Evolutionary conservation across 2,888 invertebrate genomes (phyloP).

Genomic region (Liposcelis brunnea): DNA sequence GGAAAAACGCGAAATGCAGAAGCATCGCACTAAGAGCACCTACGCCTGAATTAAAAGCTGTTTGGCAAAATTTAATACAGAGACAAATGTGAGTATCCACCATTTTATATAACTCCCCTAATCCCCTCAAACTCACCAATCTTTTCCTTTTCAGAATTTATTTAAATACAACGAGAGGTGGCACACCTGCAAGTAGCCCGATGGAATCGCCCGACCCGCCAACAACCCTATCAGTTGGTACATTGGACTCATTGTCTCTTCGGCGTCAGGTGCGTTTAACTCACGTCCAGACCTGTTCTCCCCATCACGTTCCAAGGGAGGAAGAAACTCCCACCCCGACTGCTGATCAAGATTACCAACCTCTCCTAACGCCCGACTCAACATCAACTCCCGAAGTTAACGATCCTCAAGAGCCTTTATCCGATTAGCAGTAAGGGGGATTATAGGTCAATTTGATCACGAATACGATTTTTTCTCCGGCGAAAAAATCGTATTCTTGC

Average conservation of each 20-base stretch:
- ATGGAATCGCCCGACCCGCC: slow-evolving; percentile 58
- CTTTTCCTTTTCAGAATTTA: slow-evolving; percentile 42
- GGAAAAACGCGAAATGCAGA: slow-evolving; percentile 44
- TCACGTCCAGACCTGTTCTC: slow-evolving; percentile 20
- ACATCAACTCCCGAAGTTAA: slow-evolving; percentile 4
- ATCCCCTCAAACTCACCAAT: background rate
- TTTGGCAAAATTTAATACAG: slow-evolving; percentile 77
- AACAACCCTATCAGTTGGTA: slow-evolving; percentile 46
- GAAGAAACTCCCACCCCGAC: slow-evolving; percentile 9
- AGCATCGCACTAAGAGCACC: slow-evolving; percentile 63
- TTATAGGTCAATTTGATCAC: no score
- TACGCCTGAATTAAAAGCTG: slow-evolving; percentile 68
- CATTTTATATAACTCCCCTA: background rate
- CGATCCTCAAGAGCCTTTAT: background rate
- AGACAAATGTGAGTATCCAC: slow-evolving; percentile 57
- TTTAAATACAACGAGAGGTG: slow-evolving; percentile 61
- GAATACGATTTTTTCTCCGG: no score
- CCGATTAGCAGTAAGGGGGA: no score
- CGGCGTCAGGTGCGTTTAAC: slow-evolving; percentile 30
- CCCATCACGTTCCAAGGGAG: slow-evolving; percentile 1
- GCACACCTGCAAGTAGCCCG: slow-evolving; percentile 60
- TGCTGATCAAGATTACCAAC: slow-evolving; percentile 11
- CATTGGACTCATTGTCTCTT: slow-evolving; percentile 38
- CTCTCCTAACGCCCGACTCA: slow-evolving; percentile 4
- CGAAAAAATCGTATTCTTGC: no score